These are phyloP conservation scores for Aphaenogaster rudis DNA, from an alignment of 1,140 invertebrate genomes.

Conservation along the genomic window DNA sequence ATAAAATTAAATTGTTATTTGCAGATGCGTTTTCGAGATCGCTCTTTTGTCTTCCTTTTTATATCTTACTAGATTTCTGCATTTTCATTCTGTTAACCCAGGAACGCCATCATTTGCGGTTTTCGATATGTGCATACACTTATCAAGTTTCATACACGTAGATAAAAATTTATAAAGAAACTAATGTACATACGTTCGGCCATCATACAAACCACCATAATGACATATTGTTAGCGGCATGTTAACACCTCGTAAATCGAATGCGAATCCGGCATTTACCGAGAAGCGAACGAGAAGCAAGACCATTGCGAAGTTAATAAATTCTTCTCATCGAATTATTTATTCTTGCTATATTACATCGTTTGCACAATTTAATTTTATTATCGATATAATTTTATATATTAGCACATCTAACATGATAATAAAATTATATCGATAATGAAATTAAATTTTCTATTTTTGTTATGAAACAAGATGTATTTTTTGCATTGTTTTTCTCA, in stretches of 20 bases:
- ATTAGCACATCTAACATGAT: too few species aligned
- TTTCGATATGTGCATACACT: not conserved
- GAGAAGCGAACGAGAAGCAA: constrained; percentile 21
- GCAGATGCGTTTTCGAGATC: not conserved
- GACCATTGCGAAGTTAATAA: not conserved
- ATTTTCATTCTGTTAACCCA: not conserved
- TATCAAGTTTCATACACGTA: not conserved
- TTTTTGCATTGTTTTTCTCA: not conserved
- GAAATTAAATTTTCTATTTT: constrained; percentile 29
- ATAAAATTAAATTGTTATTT: not conserved
- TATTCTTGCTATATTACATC: not conserved
- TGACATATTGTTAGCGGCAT: constrained; percentile 57
- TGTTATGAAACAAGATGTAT: not conserved
- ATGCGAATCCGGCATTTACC: not conserved
- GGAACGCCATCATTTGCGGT: not conserved
- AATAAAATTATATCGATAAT: not conserved
- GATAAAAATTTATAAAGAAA: constrained; percentile 1
- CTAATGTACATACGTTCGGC: not conserved
- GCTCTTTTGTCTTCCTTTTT: not conserved
- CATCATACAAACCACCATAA: constrained; percentile 25
- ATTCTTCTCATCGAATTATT: constrained; percentile 2
- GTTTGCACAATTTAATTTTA: too few species aligned
- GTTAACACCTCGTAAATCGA: constrained; percentile 62
- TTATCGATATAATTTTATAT: too few species aligned
- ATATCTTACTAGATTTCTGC: too few species aligned